These are phyloP conservation scores for Tetanocera ferruginea DNA, from an alignment of 2,888 invertebrate species.

Conservation along the genomic window DNA sequence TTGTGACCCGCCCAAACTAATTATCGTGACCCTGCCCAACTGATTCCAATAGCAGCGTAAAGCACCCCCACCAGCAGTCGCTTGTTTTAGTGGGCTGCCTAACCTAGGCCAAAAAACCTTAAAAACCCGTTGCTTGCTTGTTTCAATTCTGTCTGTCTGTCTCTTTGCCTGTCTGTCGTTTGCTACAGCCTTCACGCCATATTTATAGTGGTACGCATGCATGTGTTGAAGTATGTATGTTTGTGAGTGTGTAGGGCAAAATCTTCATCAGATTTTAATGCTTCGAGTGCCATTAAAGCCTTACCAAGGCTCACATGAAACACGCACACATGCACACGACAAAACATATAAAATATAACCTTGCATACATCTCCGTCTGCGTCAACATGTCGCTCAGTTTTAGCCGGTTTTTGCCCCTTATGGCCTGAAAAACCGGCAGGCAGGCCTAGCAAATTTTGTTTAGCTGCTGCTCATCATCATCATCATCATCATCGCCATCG, in stretches of 20 bases:
- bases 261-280: constrained; percentile 12
- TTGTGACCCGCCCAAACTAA: too few relatives aligned
- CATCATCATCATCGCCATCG: neutral
- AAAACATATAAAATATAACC: too few relatives aligned
- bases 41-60: too few relatives aligned
- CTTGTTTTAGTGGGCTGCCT: too few relatives aligned
- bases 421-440: constrained; percentile 1
- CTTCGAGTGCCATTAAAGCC: constrained; percentile 7
- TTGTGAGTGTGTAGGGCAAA: neutral
- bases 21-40: too few relatives aligned
- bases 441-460: neutral
- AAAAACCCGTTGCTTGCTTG: too few relatives aligned
- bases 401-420: neutral
- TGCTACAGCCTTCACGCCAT: neutral
- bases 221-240: too few relatives aligned
- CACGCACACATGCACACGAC: too few relatives aligned
- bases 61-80: too few relatives aligned
- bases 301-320: neutral
- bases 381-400: neutral
- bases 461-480: neutral
- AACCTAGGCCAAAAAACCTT: too few relatives aligned
- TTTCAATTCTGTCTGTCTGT: too few relatives aligned
- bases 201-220: neutral
- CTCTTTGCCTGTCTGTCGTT: too few relatives aligned
- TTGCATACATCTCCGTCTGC: neutral